A percentile compares a stretch with the other conserved stretches of the same genome.
Evolutionary conservation across 1,140 invertebrate genomes (phyloP).

Genomic region (Elymnias hypermnestra): DNA sequence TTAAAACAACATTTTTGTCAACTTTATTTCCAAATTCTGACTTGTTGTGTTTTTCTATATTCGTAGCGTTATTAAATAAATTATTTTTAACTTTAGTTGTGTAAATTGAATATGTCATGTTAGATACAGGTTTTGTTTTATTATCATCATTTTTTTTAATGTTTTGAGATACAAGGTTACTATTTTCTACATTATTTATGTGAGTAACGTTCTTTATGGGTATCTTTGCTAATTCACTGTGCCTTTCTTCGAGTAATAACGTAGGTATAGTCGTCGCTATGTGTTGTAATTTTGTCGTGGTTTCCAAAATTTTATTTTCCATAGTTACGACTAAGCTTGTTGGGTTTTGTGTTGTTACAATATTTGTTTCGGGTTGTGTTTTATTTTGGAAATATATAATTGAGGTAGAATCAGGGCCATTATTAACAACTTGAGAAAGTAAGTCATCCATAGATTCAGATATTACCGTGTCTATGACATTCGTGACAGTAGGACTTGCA

Average conservation of each 20-base stretch:
- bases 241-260: not conserved
- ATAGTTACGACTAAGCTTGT: constrained; percentile 6
- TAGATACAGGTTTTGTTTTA: constrained; percentile 9
- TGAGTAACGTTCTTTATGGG: not conserved
- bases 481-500: constrained; percentile 19
- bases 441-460: constrained; percentile 65
- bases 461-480: constrained; percentile 50
- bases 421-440: constrained; percentile 55
- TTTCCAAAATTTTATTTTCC: not conserved
- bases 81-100: too few relatives aligned
- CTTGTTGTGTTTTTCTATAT: not conserved
- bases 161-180: constrained; percentile 2
- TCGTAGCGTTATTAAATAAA: not conserved
- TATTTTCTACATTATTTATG: not conserved
- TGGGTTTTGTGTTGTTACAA: not conserved
- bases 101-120: too few relatives aligned
- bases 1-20: not conserved
- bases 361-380: constrained; percentile 8
- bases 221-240: not conserved
- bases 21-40: not conserved
- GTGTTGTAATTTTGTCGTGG: not conserved
- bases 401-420: constrained; percentile 19
- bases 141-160: constrained; percentile 11
- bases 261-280: not conserved
- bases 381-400: constrained; percentile 13